A percentile compares a stretch with the other conserved stretches of the same genome.
phyloP scores from a whole-genome alignment of 2,888 invertebrate species.

The Ditylenchus weischeri region DNA sequence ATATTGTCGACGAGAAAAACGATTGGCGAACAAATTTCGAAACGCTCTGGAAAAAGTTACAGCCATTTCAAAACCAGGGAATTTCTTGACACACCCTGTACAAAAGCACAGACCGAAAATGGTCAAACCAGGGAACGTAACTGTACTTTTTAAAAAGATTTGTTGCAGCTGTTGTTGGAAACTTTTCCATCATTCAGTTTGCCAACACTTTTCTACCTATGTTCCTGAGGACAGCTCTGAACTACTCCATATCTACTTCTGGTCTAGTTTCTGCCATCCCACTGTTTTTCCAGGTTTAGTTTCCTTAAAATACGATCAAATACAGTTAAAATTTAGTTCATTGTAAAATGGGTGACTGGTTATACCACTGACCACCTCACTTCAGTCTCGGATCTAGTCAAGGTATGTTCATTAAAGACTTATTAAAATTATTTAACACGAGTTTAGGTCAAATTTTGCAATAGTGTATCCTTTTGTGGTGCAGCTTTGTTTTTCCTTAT shows the following conservation, averaged over 20 bases:
- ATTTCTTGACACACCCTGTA: no score
- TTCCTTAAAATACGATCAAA: not conserved
- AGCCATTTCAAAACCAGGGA: no score
- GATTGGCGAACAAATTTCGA: no score
- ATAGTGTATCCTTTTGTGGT: constrained; percentile 45
- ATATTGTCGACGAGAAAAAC: no score
- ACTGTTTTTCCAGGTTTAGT: constrained; percentile 28
- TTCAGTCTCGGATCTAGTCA: constrained; percentile 14
- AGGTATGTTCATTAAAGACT: constrained; percentile 11
- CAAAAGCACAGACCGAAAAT: no score
- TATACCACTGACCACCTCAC: constrained; percentile 20
- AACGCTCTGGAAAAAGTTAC: no score
- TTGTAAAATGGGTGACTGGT: constrained; percentile 29
- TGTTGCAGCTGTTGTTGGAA: constrained; percentile 23
- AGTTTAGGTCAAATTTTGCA: constrained; percentile 38
- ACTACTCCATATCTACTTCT: constrained; percentile 14
- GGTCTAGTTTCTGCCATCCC: constrained; percentile 27
- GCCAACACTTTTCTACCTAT: constrained; percentile 25
- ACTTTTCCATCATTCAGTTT: constrained; percentile 30
- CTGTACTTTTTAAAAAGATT: no score
- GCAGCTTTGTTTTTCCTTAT: constrained; percentile 41
- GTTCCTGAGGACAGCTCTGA: constrained; percentile 8
- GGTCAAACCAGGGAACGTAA: no score
- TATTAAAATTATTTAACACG: not conserved
- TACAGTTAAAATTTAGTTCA: constrained; percentile 22